phyloP scores from a whole-genome alignment of 2,113 vertebrate species.

The Guaruba guarouba region DNA sequence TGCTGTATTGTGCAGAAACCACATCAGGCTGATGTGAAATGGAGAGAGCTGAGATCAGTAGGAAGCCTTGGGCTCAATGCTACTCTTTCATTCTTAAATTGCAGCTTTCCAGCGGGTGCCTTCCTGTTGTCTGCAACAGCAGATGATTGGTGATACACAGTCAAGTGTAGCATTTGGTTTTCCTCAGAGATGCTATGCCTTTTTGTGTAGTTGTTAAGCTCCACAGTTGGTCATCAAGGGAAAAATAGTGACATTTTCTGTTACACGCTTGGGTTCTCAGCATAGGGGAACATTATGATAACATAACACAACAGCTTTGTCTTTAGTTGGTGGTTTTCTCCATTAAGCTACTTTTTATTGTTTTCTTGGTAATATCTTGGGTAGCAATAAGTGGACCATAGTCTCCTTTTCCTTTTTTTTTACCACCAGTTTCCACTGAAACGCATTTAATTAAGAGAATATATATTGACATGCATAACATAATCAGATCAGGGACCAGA shows the following conservation, averaged over 20 bases:
- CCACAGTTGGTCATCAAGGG: background rate
- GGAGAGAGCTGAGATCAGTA: background rate
- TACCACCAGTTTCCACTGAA: constrained; percentile 38
- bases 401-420: background rate
- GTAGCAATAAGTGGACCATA: background rate
- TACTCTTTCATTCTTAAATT: background rate
- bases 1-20: background rate
- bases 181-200: background rate
- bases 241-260: background rate
- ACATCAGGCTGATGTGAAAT: background rate
- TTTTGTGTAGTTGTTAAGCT: background rate
- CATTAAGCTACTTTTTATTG: background rate
- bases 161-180: background rate
- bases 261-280: background rate
- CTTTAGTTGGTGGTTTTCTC: background rate
- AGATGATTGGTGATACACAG: background rate
- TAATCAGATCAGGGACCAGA: constrained; percentile 55
- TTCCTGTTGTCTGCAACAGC: background rate
- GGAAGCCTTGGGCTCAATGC: background rate
- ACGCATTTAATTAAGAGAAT: constrained; percentile 69
- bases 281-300: background rate
- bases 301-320: background rate
- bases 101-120: background rate
- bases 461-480: constrained; percentile 59
- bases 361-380: background rate